Base-by-base conservation (phyloP, 92 coral and sea anemone genomes). In the Meandrina meandrites region DNA sequence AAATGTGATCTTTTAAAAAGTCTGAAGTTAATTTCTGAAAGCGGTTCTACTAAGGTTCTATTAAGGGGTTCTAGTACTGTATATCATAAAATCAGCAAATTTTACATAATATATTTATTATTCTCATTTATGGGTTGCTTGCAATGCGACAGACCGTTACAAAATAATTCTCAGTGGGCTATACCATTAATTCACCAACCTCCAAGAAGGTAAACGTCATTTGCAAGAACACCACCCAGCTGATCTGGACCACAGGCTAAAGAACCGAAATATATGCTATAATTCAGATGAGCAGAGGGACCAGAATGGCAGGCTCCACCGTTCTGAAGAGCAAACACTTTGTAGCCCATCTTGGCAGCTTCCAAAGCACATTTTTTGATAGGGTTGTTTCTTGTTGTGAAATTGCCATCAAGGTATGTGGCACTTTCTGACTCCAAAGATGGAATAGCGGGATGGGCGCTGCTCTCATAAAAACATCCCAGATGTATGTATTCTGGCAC, bases 311-410 rank as follows among this genome's bases (percentile, higher is more conserved):
- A 83, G 31, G 79, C 86, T 17, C 79, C 79, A 14, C 66, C 66
- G 53, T 53, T 51, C 3, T 34, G 70, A 14, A 70, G 40, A 71
- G 69, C 86, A 16, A 83, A 83, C 31, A 51, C 51, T 72, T 34
- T 83, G 34, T 72, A 83, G 66, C 79, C 79, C 68, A 70, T 83
- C 35, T 83, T 70, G 18, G 86, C 86, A 28, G 86, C 48, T 40
- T 83, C 86, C n/a, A 83, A 50, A 50, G 86, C 86, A 72, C 86
- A 83, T 72, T 83, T 83, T 40, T 19, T 8, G 0, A 83, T n/a
- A 18, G 53, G 67, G n/a, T 83, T 83, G 1, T 22, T 21, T 19
- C 86, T 71, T 12, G 67, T 51, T 1, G 30, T 22, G 68, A 42
- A 50, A 12, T 73, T 14, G 0, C 79, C 69, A 53, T 83, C 86